Conservation (phyloP, 2,113 vertebrate genomes). For the Pedetes capensis region DNA sequence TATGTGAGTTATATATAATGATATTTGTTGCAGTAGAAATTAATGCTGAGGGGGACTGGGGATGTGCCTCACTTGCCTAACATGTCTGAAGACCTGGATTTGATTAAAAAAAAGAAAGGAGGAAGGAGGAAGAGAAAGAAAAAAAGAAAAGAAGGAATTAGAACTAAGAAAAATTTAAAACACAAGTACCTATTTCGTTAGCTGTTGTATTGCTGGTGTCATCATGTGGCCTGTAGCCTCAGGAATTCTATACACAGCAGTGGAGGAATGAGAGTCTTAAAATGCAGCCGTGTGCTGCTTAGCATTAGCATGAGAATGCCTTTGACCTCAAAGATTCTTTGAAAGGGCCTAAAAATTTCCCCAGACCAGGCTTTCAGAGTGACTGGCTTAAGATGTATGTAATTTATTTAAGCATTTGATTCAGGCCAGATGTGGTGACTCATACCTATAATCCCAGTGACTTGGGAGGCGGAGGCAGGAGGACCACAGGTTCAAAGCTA, state of each 20-base stretch:
- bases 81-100: too few species aligned
- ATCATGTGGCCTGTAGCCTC: neutral
- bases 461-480: too few species aligned
- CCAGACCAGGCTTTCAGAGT: neutral
- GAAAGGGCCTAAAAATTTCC: neutral
- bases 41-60: neutral
- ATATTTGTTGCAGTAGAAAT: conserved; percentile 27
- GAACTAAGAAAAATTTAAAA: neutral
- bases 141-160: neutral
- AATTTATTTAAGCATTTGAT: neutral
- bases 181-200: neutral
- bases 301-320: neutral
- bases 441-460: too few species aligned
- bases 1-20: neutral
- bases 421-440: too few species aligned
- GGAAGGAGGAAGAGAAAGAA: too few species aligned
- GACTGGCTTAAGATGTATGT: neutral
- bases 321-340: neutral
- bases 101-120: too few species aligned
- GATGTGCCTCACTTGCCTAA: too few species aligned
- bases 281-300: neutral
- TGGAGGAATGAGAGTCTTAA: neutral
- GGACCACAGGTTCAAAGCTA: too few species aligned
- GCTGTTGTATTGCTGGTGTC: neutral
- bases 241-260: neutral